Conservation (phyloP, 2,888 invertebrate species). For the Cataglyphis livida region DNA sequence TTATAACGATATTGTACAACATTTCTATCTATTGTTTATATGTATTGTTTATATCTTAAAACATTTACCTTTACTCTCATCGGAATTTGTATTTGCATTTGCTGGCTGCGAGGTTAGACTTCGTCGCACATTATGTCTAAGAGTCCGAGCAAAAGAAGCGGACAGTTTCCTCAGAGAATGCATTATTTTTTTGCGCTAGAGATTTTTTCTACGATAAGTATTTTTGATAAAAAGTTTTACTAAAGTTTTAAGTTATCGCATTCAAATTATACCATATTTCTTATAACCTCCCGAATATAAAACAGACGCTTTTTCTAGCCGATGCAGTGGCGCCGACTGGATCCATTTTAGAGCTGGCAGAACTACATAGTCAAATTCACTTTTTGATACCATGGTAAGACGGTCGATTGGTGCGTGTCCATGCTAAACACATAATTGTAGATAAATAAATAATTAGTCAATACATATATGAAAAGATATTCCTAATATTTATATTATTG, state of each 20-base stretch:
- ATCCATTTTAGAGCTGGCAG: too few species aligned
- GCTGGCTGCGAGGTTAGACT: constrained; percentile 49
- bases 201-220: neutral
- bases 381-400: too few species aligned
- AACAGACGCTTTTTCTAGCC: too few species aligned
- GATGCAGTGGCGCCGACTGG: too few species aligned
- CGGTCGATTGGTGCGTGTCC: too few species aligned
- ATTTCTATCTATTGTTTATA: neutral
- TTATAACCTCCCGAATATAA: too few species aligned
- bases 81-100: neutral
- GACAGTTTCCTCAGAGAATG: constrained; percentile 36
- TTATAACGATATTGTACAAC: neutral
- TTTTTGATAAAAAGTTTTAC: neutral
- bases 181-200: constrained; percentile 2
- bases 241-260: neutral
- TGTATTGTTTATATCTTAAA: constrained; percentile 6
- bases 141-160: neutral
- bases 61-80: constrained; percentile 48
- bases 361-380: too few species aligned
- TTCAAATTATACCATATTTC: neutral
- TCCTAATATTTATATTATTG: too few species aligned
- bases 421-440: too few species aligned
- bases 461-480: too few species aligned
- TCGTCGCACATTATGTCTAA: neutral
- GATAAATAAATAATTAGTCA: too few species aligned